Percentiles rank a stretch among this genome's conserved stretches.
These are phyloP conservation scores for Hydrozoanthus gracilis DNA, from an alignment of 92 coral and sea anemone species.

Conservation along the genomic window DNA sequence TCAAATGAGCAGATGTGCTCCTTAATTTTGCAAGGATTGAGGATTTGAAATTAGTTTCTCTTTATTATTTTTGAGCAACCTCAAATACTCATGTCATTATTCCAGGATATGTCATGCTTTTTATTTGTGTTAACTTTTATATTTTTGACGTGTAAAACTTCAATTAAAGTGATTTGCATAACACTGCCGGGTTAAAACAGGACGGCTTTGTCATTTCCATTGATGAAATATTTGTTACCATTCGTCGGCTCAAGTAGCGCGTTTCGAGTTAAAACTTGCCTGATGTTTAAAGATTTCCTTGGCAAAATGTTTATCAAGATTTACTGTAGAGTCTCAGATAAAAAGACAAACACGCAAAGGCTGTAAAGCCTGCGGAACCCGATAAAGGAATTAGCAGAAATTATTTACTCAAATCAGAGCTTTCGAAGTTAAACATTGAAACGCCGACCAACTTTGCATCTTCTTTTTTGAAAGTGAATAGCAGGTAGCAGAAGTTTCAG, in stretches of 20 bases:
- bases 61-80: background rate
- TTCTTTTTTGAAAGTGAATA: background rate
- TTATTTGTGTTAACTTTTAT: constrained; percentile 17
- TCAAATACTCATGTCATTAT: background rate
- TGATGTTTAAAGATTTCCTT: background rate
- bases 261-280: constrained; percentile 18
- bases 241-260: background rate
- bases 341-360: background rate
- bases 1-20: background rate
- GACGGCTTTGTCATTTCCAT: background rate
- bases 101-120: constrained; percentile 4
- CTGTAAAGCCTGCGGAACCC: background rate
- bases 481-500: background rate
- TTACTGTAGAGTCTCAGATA: background rate
- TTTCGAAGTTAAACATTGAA: constrained; percentile 14
- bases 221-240: background rate
- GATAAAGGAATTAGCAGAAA: constrained; percentile 23
- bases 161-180: constrained; percentile 41
- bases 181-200: constrained; percentile 28
- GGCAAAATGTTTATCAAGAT: background rate
- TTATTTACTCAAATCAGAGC: constrained; percentile 30
- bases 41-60: background rate
- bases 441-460: constrained; percentile 4
- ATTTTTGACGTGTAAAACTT: constrained; percentile 39
- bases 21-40: background rate